Percentiles rank a stretch among this genome's conserved stretches.
These are phyloP conservation scores for Drosophila micromelanica DNA, from an alignment of 1,140 invertebrate genomes.

Conservation along the genomic window DNA sequence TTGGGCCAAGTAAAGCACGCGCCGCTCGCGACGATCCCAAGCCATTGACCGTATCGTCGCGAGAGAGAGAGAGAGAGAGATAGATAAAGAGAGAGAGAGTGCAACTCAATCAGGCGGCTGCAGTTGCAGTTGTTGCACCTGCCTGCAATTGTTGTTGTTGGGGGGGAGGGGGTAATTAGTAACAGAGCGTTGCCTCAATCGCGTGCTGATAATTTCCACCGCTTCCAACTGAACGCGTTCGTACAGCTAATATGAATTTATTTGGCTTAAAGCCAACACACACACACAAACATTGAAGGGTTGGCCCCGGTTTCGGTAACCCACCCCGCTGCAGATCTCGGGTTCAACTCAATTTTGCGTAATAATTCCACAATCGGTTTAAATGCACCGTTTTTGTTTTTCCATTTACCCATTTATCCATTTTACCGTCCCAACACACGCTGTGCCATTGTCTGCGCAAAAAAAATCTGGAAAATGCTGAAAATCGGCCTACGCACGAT, in stretches of 20 bases:
- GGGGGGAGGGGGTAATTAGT: slow-evolving; percentile 64
- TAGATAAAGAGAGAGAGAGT: slow-evolving; percentile 4
- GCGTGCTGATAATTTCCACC: slow-evolving; percentile 72
- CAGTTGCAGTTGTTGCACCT: slow-evolving; percentile 59
- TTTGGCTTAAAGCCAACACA: slow-evolving; percentile 35
- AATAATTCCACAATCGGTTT: slow-evolving; percentile 75
- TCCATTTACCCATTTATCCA: slow-evolving; percentile 12
- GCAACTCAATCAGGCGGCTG: slow-evolving; percentile 66
- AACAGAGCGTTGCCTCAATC: slow-evolving; percentile 77
- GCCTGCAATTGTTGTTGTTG: slow-evolving; percentile 44
- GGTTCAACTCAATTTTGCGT: slow-evolving; percentile 68
- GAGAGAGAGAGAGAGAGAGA: slow-evolving; percentile 14
- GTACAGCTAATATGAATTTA: slow-evolving; percentile 61
- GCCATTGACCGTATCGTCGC: slow-evolving; percentile 64
- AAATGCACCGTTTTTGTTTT: slow-evolving; percentile 28
- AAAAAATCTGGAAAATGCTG: slow-evolving; percentile 32
- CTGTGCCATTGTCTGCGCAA: slow-evolving; percentile 65
- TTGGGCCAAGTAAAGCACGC: slow-evolving; percentile 66
- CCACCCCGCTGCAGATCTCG: neutral
- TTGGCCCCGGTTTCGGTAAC: neutral
- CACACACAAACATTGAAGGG: slow-evolving; percentile 14
- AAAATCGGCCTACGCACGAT: slow-evolving; percentile 27
- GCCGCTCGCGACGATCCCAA: slow-evolving; percentile 56
- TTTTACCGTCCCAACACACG: slow-evolving; percentile 44
- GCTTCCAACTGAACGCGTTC: slow-evolving; percentile 66